phyloP scores from a whole-genome alignment of 53 echinoderm and acorn worm genomes.

The Luidia sarsii region DNA sequence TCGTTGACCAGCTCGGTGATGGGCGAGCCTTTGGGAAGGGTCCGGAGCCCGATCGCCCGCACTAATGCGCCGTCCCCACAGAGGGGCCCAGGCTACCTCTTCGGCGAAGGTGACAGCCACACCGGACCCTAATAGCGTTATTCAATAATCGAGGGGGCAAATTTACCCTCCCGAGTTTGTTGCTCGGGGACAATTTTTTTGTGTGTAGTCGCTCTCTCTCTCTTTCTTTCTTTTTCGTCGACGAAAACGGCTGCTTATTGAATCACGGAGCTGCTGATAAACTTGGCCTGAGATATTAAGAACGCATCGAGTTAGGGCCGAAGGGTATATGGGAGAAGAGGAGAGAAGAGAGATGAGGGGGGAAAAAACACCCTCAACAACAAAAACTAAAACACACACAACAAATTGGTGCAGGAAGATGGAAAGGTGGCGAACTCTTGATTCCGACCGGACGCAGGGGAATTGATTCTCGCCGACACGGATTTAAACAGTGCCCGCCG shows the following conservation, averaged over 20 bases:
- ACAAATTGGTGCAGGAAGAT: too few relatives aligned
- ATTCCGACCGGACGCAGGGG: too few relatives aligned
- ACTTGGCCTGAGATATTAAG: slow-evolving; percentile 39
- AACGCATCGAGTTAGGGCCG: too few relatives aligned
- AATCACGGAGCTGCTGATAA: slow-evolving; percentile 26
- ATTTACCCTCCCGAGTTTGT: slow-evolving; percentile 33
- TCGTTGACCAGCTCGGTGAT: slow-evolving; percentile 25
- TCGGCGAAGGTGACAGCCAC: not conserved
- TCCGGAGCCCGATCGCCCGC: not conserved
- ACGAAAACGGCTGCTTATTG: slow-evolving; percentile 19
- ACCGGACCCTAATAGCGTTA: slow-evolving; percentile 33
- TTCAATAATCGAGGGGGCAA: slow-evolving; percentile 51
- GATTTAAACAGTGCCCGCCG: too few relatives aligned
- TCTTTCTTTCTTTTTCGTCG: not conserved
- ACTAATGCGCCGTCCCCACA: not conserved
- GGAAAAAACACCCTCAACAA: too few relatives aligned
- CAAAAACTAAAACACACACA: too few relatives aligned
- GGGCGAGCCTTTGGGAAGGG: not conserved
- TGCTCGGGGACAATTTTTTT: slow-evolving; percentile 38
- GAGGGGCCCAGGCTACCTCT: slow-evolving; percentile 11
- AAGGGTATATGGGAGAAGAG: not conserved
- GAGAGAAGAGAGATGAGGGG: not conserved
- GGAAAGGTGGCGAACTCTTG: too few relatives aligned
- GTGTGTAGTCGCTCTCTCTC: too few relatives aligned
- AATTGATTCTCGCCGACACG: too few relatives aligned